Evolutionary conservation across 2,888 invertebrate genomes (phyloP).

Genomic region (Pandemis corylana): DNA sequence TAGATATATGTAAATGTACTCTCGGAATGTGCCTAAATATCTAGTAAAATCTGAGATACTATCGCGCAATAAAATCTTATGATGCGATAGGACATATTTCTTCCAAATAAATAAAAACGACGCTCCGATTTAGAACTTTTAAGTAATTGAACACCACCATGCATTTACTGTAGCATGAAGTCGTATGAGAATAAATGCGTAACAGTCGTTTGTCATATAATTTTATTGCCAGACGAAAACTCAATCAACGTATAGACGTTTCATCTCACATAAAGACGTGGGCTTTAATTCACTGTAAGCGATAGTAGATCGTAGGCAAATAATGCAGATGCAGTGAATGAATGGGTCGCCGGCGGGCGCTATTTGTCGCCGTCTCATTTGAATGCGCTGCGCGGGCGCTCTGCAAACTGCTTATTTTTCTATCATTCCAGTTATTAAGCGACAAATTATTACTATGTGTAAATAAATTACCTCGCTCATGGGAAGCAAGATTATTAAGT

Average conservation of each 20-base stretch:
- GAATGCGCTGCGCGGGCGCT: constrained; percentile 33
- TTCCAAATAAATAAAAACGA: no score
- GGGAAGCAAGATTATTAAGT: neutral
- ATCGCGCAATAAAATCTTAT: no score
- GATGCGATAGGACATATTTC: no score
- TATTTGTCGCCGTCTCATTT: constrained; percentile 45
- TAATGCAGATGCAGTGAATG: constrained; percentile 18
- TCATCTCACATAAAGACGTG: neutral
- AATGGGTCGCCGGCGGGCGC: constrained; percentile 44
- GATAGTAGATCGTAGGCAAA: constrained; percentile 10
- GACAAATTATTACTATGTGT: constrained; percentile 34
- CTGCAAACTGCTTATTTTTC: constrained; percentile 2
- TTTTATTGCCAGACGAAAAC: neutral
- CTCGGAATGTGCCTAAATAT: no score
- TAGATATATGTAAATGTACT: no score
- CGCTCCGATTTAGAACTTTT: no score
- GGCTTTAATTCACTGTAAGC: neutral
- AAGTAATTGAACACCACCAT: no score
- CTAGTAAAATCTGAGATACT: no score
- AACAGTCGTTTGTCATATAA: neutral
- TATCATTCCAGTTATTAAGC: constrained; percentile 30
- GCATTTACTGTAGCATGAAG: no score
- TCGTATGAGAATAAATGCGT: no score
- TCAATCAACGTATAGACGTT: neutral
- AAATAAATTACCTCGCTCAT: constrained; percentile 8